phyloP scores from a whole-genome alignment of 1,140 invertebrate species.

The Procambarus virginalis region DNA sequence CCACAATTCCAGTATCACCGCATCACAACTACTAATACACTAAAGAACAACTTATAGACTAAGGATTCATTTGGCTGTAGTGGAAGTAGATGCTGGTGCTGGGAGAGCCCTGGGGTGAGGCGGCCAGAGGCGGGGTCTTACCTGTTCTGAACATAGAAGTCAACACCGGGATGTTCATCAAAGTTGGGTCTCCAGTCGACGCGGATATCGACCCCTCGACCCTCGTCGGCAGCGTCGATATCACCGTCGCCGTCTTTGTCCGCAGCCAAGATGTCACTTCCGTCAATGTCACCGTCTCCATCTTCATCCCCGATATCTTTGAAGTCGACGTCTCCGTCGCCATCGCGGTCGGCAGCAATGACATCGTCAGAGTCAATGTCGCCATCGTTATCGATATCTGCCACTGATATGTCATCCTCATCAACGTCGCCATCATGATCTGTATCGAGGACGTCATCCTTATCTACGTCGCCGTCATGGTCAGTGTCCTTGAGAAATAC shows the following conservation, averaged over 20 bases:
- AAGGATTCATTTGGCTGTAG: too few relatives aligned
- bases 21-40: too few relatives aligned
- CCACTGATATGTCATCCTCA: slow-evolving; percentile 57
- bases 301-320: slow-evolving; percentile 66
- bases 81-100: not conserved
- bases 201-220: slow-evolving; percentile 76
- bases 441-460: slow-evolving; percentile 63
- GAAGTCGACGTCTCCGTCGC: slow-evolving; percentile 63
- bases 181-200: slow-evolving; percentile 87
- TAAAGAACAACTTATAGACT: too few relatives aligned
- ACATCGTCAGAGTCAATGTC: slow-evolving; percentile 66
- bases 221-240: slow-evolving; percentile 67
- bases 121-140: slow-evolving; percentile 61
- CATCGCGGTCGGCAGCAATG: slow-evolving; percentile 49
- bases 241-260: slow-evolving; percentile 67
- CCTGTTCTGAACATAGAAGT: slow-evolving; percentile 92
- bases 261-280: slow-evolving; percentile 52
- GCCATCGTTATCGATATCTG: slow-evolving; percentile 68
- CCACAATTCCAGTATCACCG: too few relatives aligned
- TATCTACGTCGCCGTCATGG: slow-evolving; percentile 59
- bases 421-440: slow-evolving; percentile 69
- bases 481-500: slow-evolving; percentile 67
- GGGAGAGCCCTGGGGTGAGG: not conserved
- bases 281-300: slow-evolving; percentile 68
- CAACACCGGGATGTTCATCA: slow-evolving; percentile 82